These are phyloP conservation scores for Mimas tiliae DNA, from an alignment of 2,888 invertebrate species.

Conservation along the genomic window DNA sequence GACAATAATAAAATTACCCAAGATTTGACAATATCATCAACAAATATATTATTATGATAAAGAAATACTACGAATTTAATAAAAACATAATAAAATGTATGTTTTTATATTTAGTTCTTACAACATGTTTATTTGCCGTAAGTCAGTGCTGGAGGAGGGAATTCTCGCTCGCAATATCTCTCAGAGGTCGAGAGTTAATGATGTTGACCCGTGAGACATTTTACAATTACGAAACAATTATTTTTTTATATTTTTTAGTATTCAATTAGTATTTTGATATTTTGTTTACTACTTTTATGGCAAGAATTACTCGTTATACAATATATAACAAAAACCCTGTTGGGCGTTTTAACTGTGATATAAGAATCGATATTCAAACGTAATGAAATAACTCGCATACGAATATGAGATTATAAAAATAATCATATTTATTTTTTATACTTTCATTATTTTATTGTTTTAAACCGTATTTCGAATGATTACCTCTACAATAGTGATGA, in stretches of 20 bases:
- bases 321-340: too few species aligned
- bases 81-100: neutral
- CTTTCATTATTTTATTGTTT: too few species aligned
- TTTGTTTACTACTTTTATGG: neutral
- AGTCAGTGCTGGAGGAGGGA: neutral
- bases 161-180: slow-evolving; percentile 8
- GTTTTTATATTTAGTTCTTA: neutral
- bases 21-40: neutral
- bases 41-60: neutral
- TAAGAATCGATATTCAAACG: too few species aligned
- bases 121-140: neutral
- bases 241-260: too few species aligned
- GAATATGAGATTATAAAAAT: too few species aligned
- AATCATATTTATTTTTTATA: too few species aligned
- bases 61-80: neutral
- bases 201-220: neutral
- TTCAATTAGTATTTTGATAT: neutral
- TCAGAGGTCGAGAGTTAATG: slow-evolving; percentile 7
- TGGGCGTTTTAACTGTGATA: too few species aligned
- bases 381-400: too few species aligned
- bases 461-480: too few species aligned
- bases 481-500: too few species aligned
- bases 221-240: too few species aligned
- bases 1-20: slow-evolving; percentile 2
- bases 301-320: too few species aligned